Conservation (phyloP, 2,888 invertebrate genomes). For the Fragum sueziense region DNA sequence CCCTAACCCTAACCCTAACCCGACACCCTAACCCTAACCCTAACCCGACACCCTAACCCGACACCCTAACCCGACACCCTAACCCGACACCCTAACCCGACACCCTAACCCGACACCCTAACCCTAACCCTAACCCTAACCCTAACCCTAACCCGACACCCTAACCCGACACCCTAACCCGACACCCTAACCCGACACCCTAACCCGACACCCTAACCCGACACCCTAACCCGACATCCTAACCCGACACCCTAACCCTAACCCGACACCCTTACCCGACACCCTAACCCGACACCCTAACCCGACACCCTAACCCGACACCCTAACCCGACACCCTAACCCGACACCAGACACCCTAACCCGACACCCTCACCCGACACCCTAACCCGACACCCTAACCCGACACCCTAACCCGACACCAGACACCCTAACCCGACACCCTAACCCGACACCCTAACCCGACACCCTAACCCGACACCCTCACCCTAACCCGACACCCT, state of each 20-base stretch:
- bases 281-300: constrained; percentile 64
- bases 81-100: constrained; percentile 51
- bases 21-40: constrained; percentile 58
- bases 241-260: constrained; percentile 63
- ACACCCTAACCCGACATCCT: constrained; percentile 61
- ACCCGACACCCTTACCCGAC: constrained; percentile 69
- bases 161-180: constrained; percentile 49
- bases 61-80: constrained; percentile 33
- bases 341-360: constrained; percentile 59
- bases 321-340: constrained; percentile 51
- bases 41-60: constrained; percentile 67
- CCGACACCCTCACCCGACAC: constrained; percentile 55
- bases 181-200: constrained; percentile 46
- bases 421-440: too few relatives aligned
- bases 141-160: constrained; percentile 38
- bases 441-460: too few relatives aligned
- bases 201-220: constrained; percentile 59
- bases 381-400: too few relatives aligned
- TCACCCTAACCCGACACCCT: too few relatives aligned
- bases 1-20: constrained; percentile 51
- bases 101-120: constrained; percentile 51
- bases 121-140: constrained; percentile 51
- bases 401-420: too few relatives aligned
- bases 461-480: too few relatives aligned
- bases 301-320: constrained; percentile 54